Conservation (phyloP, 2,113 vertebrate genomes). For the Otolemur garnettii region DNA sequence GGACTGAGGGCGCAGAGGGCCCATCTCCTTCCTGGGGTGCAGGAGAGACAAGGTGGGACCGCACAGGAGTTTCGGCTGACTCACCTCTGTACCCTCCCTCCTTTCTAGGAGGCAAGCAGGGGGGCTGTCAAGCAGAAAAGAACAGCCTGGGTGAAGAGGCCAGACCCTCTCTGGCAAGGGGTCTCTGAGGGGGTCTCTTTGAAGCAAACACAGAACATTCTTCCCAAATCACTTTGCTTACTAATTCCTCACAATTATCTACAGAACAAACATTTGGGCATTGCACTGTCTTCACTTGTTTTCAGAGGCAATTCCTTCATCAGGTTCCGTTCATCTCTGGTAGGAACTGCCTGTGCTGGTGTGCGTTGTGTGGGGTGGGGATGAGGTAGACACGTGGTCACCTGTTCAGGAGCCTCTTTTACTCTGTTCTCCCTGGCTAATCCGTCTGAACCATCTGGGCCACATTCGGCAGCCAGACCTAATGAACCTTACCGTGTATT, state of each 20-base stretch:
- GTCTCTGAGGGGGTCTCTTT: background rate
- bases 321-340: background rate
- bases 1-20: background rate
- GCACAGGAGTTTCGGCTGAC: rapidly evolving
- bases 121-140: background rate
- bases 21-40: background rate
- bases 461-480: background rate
- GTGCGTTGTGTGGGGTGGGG: background rate
- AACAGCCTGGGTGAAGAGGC: rapidly evolving
- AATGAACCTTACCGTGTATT: rapidly evolving
- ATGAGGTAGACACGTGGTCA: background rate
- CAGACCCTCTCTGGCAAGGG: background rate
- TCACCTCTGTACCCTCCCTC: background rate
- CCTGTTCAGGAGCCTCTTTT: rapidly evolving
- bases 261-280: background rate
- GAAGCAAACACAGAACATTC: background rate
- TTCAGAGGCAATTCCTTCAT: background rate
- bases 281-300: background rate
- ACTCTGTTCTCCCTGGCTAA: no score
- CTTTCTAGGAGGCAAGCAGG: background rate
- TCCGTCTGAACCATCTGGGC: no score
- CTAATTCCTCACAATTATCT: background rate
- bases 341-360: background rate
- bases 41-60: background rate
- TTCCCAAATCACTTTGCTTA: background rate